Evolutionary conservation across 2,888 invertebrate genomes (phyloP).

Genomic region (Chaetogeoica ovagalla): DNA sequence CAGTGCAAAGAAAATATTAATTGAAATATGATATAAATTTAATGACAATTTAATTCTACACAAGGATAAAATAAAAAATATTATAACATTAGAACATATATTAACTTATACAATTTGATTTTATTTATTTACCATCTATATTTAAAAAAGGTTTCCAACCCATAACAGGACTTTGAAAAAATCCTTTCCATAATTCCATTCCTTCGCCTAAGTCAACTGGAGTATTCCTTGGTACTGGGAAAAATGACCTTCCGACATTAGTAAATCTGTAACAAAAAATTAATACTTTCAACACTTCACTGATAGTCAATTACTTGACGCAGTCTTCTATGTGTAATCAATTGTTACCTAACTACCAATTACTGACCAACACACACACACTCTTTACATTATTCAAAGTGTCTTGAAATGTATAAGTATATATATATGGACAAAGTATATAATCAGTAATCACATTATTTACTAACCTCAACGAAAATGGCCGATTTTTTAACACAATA

Average conservation of each 20-base stretch:
- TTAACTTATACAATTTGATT: not conserved
- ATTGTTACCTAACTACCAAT: too few species aligned
- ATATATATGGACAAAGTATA: too few species aligned
- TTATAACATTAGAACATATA: not conserved
- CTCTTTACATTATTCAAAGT: too few species aligned
- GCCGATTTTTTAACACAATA: constrained; percentile 74
- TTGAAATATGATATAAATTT: too few species aligned
- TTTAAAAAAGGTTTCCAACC: constrained; percentile 84
- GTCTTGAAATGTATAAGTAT: too few species aligned
- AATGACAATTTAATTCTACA: too few species aligned
- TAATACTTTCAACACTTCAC: not conserved
- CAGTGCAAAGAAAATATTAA: too few species aligned
- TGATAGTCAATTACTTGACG: too few species aligned
- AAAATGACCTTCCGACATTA: constrained; percentile 80
- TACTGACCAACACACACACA: too few species aligned
- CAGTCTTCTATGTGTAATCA: too few species aligned
- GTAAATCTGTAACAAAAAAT: constrained; percentile 55
- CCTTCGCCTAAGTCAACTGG: constrained; percentile 74
- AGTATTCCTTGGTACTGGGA: constrained; percentile 60
- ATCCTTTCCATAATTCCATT: constrained; percentile 88
- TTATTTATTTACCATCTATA: constrained; percentile 72
- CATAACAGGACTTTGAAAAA: constrained; percentile 89
- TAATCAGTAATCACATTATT: too few species aligned
- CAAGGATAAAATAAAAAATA: too few species aligned
- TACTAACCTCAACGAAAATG: constrained; percentile 60